These are phyloP conservation scores for Rhyacophila evoluta DNA, from an alignment of 2,888 invertebrate genomes.

Conservation along the genomic window DNA sequence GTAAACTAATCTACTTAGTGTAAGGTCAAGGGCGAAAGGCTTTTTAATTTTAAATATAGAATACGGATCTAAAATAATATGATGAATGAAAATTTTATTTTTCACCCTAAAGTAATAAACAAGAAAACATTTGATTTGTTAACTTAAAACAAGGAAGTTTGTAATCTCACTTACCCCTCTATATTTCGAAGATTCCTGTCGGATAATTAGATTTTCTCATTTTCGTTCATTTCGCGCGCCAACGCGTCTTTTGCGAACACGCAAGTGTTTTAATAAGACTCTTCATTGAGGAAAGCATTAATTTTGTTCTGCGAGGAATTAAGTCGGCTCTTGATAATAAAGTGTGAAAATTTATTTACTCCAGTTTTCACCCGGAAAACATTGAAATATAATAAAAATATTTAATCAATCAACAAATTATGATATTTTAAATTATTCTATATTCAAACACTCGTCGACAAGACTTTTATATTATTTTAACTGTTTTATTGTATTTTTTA, in stretches of 20 bases:
- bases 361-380: too few relatives aligned
- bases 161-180: constrained; percentile 33
- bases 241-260: constrained; percentile 42
- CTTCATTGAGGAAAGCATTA: constrained; percentile 16
- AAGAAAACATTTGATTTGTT: constrained; percentile 19
- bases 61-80: too few relatives aligned
- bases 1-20: too few relatives aligned
- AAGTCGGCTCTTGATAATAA: neutral
- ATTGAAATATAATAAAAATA: too few relatives aligned
- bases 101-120: neutral
- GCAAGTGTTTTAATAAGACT: constrained; percentile 33
- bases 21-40: too few relatives aligned
- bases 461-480: too few relatives aligned
- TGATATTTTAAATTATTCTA: too few relatives aligned
- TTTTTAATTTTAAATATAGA: too few relatives aligned
- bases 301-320: neutral
- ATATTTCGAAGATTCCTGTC: constrained; percentile 29
- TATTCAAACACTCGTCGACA: too few relatives aligned
- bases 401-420: too few relatives aligned
- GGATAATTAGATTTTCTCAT: constrained; percentile 44
- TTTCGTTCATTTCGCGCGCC: constrained; percentile 46
- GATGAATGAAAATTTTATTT: neutral
- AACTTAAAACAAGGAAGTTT: constrained; percentile 32
- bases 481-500: too few relatives aligned
- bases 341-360: neutral